Percentiles rank a stretch among this genome's conserved stretches.
These are phyloP conservation scores for Pantherophis alleghaniensis DNA, from an alignment of 2,797 vertebrate species.

Conservation along the genomic window DNA sequence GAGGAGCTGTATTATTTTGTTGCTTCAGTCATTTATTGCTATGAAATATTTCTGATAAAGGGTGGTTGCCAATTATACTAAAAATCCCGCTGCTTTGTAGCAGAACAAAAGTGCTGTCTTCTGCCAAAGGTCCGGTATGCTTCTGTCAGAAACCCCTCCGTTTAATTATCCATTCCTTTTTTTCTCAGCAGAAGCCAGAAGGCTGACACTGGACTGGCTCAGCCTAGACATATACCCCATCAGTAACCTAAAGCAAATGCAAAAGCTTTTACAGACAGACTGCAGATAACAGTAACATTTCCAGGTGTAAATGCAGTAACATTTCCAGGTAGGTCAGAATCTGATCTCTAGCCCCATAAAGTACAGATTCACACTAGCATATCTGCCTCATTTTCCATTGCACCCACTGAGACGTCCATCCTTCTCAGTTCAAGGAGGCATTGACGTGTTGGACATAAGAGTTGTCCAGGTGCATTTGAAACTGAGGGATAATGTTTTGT, in stretches of 20 bases:
- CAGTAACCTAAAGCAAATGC: not conserved
- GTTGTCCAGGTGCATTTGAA: not conserved
- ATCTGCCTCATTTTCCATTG: not conserved
- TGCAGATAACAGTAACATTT: not conserved
- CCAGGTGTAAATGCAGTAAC: not conserved
- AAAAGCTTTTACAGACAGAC: not conserved
- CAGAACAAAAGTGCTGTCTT: not conserved
- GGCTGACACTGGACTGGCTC: not conserved
- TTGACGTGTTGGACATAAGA: accelerated
- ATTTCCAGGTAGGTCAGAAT: not conserved
- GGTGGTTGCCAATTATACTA: not conserved
- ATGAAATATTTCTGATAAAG: not conserved
- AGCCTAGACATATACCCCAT: not conserved
- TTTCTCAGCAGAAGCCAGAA: not conserved
- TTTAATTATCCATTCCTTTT: not conserved
- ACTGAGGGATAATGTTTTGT: not conserved
- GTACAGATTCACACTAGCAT: not conserved
- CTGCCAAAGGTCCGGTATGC: not conserved
- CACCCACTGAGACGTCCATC: not conserved
- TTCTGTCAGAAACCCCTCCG: not conserved
- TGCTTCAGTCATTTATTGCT: not conserved
- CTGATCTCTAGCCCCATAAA: not conserved
- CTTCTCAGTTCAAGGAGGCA: not conserved
- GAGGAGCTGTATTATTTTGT: not conserved
- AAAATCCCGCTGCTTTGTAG: not conserved